phyloP scores from a whole-genome alignment of 2,113 vertebrate species.

The Picathartes gymnocephalus region DNA sequence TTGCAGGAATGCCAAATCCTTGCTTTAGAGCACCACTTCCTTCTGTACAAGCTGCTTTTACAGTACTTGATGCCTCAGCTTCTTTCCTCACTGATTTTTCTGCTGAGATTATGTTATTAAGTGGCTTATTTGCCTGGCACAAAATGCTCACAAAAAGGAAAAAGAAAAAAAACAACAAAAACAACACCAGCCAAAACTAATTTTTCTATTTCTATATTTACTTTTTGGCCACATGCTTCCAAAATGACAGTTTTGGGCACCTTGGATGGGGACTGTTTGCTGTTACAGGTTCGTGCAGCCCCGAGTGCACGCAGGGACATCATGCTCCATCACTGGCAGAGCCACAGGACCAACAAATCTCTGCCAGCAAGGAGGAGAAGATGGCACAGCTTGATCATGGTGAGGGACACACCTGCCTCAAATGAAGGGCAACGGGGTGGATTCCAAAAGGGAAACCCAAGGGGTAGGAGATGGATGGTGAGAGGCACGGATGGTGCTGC shows the following conservation, averaged over 20 bases:
- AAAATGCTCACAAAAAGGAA: not conserved
- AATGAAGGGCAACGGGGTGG: not conserved
- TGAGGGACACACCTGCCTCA: not conserved
- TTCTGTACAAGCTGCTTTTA: not conserved
- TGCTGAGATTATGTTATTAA: not conserved
- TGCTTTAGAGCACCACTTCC: not conserved
- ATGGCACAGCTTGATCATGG: not conserved
- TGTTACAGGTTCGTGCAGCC: fast-evolving
- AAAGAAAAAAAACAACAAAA: not conserved
- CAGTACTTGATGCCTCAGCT: not conserved
- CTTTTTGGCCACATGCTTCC: not conserved
- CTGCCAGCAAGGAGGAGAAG: not conserved
- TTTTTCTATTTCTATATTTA: not conserved
- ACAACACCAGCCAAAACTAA: not conserved
- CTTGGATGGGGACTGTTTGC: not conserved
- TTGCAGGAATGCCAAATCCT: not conserved
- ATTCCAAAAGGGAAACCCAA: not conserved
- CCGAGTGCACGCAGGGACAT: fast-evolving
- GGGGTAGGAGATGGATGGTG: not conserved
- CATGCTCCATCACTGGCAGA: not conserved
- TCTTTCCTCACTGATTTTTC: not conserved
- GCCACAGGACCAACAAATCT: not conserved
- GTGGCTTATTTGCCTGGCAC: not conserved
- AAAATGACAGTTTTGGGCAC: not conserved
- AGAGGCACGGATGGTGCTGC: not conserved